phyloP scores from a whole-genome alignment of 2,888 invertebrate genomes.

The Tetrapedia diversipes region DNA sequence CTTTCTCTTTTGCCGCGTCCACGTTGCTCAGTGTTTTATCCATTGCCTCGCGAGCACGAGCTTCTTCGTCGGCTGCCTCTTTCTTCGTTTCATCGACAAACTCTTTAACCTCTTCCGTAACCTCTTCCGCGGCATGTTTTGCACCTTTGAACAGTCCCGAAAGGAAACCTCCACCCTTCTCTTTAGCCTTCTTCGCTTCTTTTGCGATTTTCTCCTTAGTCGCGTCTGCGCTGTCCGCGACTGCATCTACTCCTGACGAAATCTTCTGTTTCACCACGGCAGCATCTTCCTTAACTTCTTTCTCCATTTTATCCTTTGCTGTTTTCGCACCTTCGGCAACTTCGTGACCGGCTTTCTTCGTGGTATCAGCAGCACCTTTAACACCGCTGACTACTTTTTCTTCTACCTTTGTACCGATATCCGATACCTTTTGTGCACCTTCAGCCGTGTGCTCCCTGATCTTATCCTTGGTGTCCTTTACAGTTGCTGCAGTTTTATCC shows the following conservation, averaged over 20 bases:
- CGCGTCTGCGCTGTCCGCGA: conserved; percentile 55
- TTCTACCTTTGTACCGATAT: conserved; percentile 81
- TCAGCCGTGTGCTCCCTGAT: conserved; percentile 35
- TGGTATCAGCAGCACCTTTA: conserved; percentile 14
- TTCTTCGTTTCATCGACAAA: conserved; percentile 83
- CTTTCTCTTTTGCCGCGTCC: conserved; percentile 32
- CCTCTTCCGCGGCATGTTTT: conserved; percentile 67
- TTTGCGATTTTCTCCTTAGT: conserved; percentile 54
- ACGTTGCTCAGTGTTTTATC: conserved; percentile 64
- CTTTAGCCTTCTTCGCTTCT: conserved; percentile 61
- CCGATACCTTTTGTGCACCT: conserved; percentile 74
- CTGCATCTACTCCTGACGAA: conserved; percentile 55
- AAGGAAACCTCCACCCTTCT: conserved; percentile 64
- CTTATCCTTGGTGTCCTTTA: conserved; percentile 56
- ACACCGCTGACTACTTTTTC: conserved; percentile 12
- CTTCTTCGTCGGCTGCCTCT: conserved; percentile 49
- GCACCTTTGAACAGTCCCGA: conserved; percentile 69
- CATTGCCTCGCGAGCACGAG: conserved; percentile 82
- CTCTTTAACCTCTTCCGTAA: conserved; percentile 77
- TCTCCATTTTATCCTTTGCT: conserved; percentile 80
- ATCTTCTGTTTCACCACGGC: conserved; percentile 57
- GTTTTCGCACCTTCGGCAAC: conserved; percentile 21
- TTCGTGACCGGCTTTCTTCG: conserved; percentile 57
- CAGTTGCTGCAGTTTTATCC: conserved; percentile 45
- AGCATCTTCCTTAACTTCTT: conserved; percentile 49